phyloP scores from a whole-genome alignment of 2,113 vertebrate genomes.

The Oncorhynchus tshawytscha region DNA sequence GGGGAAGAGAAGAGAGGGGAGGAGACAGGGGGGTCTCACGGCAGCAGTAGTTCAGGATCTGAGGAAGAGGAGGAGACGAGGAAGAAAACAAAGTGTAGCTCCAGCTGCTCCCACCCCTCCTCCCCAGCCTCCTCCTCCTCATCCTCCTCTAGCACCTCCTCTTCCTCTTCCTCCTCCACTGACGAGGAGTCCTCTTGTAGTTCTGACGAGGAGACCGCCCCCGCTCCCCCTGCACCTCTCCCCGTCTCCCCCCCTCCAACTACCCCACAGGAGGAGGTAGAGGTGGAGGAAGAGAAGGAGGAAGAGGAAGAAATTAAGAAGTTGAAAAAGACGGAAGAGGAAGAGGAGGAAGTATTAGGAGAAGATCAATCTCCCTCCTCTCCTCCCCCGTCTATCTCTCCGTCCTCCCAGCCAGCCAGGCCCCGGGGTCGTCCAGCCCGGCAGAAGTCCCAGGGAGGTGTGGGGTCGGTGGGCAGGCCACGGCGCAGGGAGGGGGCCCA shows the following conservation, averaged over 20 bases:
- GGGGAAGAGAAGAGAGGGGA: slow-evolving; percentile 58
- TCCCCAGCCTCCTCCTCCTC: slow-evolving; percentile 82
- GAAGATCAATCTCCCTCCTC: slow-evolving; percentile 23
- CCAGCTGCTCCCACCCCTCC: slow-evolving; percentile 77
- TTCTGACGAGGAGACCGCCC: slow-evolving; percentile 79
- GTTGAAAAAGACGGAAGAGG: slow-evolving; percentile 33
- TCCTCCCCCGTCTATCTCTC: slow-evolving; percentile 51
- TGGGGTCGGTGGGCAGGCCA: slow-evolving; percentile 79
- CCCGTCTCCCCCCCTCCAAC: slow-evolving; percentile 64
- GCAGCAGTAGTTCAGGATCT: slow-evolving; percentile 87
- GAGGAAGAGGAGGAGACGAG: slow-evolving; percentile 71
- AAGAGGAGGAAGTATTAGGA: neutral
- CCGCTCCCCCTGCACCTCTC: slow-evolving; percentile 57
- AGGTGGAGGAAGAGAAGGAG: neutral
- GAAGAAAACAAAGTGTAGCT: slow-evolving; percentile 74
- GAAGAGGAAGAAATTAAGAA: slow-evolving; percentile 46
- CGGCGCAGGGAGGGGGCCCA: slow-evolving; percentile 93
- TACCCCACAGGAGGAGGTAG: slow-evolving; percentile 60
- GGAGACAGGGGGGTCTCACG: slow-evolving; percentile 72
- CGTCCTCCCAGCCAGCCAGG: slow-evolving; percentile 54
- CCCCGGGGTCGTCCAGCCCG: slow-evolving; percentile 66
- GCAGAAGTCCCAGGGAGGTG: slow-evolving; percentile 69
- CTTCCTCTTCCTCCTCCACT: slow-evolving; percentile 78
- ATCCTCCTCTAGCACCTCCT: slow-evolving; percentile 84
- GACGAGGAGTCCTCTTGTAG: slow-evolving; percentile 86